These are phyloP conservation scores for Pelusios castaneus DNA, from an alignment of 2,113 vertebrate genomes.

Conservation along the genomic window DNA sequence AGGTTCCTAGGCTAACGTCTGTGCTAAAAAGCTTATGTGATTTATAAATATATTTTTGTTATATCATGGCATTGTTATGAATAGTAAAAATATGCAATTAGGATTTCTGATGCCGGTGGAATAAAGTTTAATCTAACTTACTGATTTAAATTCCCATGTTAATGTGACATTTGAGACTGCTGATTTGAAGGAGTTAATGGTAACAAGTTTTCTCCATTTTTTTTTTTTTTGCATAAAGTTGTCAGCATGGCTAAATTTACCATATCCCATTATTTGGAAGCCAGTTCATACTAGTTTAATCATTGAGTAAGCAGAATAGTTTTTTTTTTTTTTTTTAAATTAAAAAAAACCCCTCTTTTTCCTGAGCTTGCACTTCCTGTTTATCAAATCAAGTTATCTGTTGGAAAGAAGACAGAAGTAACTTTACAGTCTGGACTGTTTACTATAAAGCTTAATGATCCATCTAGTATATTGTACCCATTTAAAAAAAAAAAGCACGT, in stretches of 20 bases:
- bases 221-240: not conserved
- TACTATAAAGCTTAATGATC: slow-evolving; percentile 52
- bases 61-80: not conserved
- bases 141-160: slow-evolving; percentile 20
- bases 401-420: slow-evolving; percentile 36
- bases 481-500: slow-evolving; percentile 17
- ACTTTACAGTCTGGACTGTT: slow-evolving; percentile 28
- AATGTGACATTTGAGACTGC: not conserved
- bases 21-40: no score
- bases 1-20: not conserved
- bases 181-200: not conserved
- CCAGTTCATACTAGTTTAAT: slow-evolving; percentile 18
- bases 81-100: not conserved
- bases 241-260: slow-evolving; percentile 40
- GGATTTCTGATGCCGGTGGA: not conserved
- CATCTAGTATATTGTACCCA: slow-evolving; percentile 6
- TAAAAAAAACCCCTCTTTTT: slow-evolving; percentile 2
- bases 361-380: slow-evolving; percentile 73
- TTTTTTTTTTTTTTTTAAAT: no score
- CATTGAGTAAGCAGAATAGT: slow-evolving; percentile 52
- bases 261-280: slow-evolving; percentile 30
- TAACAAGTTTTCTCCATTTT: not conserved
- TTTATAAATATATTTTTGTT: not conserved
- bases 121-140: not conserved
- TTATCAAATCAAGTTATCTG: slow-evolving; percentile 48